Percentiles rank a stretch among this genome's conserved stretches.
These are phyloP conservation scores for Clupea harengus DNA, from an alignment of 2,113 vertebrate genomes.

Conservation along the genomic window DNA sequence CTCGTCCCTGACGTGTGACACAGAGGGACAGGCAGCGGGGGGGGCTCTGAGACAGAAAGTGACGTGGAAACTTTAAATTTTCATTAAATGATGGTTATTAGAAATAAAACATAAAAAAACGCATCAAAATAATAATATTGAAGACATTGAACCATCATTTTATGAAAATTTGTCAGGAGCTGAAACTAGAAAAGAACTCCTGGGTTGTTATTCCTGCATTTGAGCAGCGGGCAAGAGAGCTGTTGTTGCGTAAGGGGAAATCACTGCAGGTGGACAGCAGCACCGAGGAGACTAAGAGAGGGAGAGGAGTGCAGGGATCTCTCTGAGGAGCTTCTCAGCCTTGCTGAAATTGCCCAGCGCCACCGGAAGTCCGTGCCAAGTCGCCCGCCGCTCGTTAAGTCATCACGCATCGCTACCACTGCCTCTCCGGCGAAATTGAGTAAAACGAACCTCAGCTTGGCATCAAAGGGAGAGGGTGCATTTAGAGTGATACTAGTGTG, in stretches of 20 bases:
- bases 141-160: no score
- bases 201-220: background rate
- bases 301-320: background rate
- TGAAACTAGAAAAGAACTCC: background rate
- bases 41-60: no score
- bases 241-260: background rate
- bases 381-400: background rate
- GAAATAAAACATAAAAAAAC: no score
- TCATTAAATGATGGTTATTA: no score
- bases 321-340: slow-evolving; percentile 1
- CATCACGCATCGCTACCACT: background rate
- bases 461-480: background rate
- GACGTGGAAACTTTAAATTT: no score
- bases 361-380: background rate
- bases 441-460: background rate
- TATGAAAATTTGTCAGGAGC: no score
- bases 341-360: background rate
- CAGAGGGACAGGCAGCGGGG: no score
- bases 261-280: background rate
- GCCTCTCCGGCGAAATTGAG: background rate
- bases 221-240: background rate
- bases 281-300: background rate
- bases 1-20: no score
- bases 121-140: no score
- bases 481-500: background rate